Percentiles rank a stretch among this genome's conserved stretches.
These are phyloP conservation scores for Microplitis mediator DNA, from an alignment of 1,140 invertebrate species.

Conservation along the genomic window DNA sequence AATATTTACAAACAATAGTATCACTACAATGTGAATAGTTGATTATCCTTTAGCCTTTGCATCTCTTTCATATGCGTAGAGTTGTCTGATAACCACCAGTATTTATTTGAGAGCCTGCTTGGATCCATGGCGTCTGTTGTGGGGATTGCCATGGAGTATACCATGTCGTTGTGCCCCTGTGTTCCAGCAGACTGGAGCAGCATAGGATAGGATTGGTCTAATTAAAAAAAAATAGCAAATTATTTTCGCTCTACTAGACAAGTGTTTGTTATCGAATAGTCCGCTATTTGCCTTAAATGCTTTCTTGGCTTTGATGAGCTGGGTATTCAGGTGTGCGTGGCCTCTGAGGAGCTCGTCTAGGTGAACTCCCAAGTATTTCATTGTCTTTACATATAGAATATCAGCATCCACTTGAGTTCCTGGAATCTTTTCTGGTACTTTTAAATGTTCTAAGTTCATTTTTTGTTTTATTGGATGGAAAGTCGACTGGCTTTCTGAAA, in stretches of 20 bases:
- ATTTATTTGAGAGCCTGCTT: neutral
- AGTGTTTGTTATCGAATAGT: constrained; percentile 2
- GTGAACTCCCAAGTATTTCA: constrained; percentile 15
- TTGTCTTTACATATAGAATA: neutral
- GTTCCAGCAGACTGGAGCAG: constrained; percentile 8
- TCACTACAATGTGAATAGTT: too few species aligned
- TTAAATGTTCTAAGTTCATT: neutral
- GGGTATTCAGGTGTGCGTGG: neutral
- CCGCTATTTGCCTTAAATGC: constrained; percentile 6
- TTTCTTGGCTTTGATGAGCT: neutral
- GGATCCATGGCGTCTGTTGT: neutral
- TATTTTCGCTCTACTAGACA: constrained; percentile 7
- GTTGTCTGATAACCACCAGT: neutral
- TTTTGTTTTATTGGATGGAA: neutral
- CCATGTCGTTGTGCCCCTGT: neutral
- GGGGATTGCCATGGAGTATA: too few species aligned
- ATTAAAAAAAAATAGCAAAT: constrained; percentile 16
- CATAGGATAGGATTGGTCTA: constrained; percentile 12
- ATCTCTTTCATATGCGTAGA: neutral
- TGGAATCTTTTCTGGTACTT: neutral
- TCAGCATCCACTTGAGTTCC: neutral
- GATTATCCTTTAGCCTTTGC: too few species aligned
- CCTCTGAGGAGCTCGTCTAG: neutral
- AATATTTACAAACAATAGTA: too few species aligned
- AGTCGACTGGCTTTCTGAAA: neutral